Base-by-base conservation (phyloP, 2,113 vertebrate genomes). In the Conger conger region DNA sequence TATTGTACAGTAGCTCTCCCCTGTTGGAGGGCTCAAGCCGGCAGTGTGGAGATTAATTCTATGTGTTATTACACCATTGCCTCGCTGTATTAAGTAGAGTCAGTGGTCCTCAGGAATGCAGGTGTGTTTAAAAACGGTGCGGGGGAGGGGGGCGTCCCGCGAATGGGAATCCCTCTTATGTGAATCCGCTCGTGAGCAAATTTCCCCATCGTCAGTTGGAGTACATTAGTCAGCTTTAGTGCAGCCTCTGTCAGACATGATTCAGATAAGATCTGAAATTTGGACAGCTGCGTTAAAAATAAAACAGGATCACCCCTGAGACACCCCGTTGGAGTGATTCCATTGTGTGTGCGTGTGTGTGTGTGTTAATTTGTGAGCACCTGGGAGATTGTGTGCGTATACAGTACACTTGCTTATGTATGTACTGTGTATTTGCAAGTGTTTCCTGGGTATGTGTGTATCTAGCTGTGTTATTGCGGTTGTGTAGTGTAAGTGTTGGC, bases 1-100 rank as follows among this genome's bases (percentile, higher is more conserved):
- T 35, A 86, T 83, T 88, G 81, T n/a, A n/a, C n/a, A n/a, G n/a
- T 90, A 85, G 90, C 86, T 90, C 90, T 90, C 87, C 80, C 68
- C 68, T 73, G 68, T 85, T 87, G 83, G 76, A 78, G 37, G n/a
- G 84, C 33, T 3, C 63, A 23, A 40, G 81, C 76, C 85, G 83
- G 82, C 88, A 84, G 80, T 82, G 53, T 60, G 85, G 3, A 87
- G 87, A 89, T 89, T 54, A 89, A 90, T 91, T 15, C 79, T 35
- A 73, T n/a, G 83, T 78, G 85, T 30, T 77, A 86, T 45, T 86
- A 36, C 42, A 78, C 42, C 77, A 85, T 73, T 77, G 90, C 86
- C 80, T 84, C 89, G 84, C 73, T 81, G 60, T 84, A 85, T 88
- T 84, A 63, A 82, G 60, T 78, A 81, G 36, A 88, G 82, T 82